phyloP scores from a whole-genome alignment of 2,113 vertebrate species.

The Pionites leucogaster region DNA sequence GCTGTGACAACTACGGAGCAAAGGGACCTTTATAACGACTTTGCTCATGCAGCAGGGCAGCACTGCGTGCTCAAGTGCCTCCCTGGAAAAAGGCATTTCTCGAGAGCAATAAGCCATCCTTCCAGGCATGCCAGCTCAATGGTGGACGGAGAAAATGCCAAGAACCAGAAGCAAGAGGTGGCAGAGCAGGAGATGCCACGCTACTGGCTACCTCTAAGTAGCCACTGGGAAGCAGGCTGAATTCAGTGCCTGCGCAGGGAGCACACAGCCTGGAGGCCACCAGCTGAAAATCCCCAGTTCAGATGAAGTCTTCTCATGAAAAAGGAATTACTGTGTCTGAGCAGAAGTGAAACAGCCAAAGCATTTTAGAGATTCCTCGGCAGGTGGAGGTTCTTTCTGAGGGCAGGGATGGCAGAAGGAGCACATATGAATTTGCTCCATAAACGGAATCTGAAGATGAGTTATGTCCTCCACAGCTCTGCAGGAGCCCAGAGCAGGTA shows the following conservation, averaged over 20 bases:
- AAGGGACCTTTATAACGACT: not conserved
- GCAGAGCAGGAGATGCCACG: not conserved
- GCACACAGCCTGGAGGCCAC: not conserved
- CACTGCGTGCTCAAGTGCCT: fast-evolving
- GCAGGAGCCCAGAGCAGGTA: not conserved
- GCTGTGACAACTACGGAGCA: not conserved
- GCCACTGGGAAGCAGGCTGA: not conserved
- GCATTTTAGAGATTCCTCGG: not conserved
- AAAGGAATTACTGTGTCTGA: not conserved
- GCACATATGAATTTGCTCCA: not conserved
- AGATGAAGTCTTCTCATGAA: not conserved
- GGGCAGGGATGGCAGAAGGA: not conserved
- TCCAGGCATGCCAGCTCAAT: fast-evolving
- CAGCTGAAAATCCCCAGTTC: not conserved
- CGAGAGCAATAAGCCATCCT: not conserved
- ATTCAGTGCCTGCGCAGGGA: fast-evolving
- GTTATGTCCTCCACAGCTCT: fast-evolving
- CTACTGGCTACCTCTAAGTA: not conserved
- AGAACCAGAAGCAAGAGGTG: not conserved
- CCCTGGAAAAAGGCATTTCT: not conserved
- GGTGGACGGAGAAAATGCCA: not conserved
- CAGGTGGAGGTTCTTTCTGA: not conserved
- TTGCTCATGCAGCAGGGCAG: not conserved
- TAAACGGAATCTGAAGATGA: not conserved
- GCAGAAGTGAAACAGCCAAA: not conserved